Percentiles rank a stretch among this genome's conserved stretches.
These are phyloP conservation scores for Polypedilum pembai DNA, from an alignment of 1,140 invertebrate genomes.

Conservation along the genomic window DNA sequence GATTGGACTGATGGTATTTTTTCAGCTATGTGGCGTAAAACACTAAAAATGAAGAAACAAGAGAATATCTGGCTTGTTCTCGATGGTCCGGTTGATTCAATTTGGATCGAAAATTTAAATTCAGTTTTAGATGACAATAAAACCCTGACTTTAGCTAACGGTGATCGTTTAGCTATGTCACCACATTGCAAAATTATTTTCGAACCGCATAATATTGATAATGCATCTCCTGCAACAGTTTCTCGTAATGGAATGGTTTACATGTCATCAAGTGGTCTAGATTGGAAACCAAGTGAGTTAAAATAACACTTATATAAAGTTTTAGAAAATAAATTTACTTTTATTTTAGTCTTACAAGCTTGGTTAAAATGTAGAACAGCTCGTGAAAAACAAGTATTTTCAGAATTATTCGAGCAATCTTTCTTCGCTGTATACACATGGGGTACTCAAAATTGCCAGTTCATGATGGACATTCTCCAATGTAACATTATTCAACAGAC, in stretches of 20 bases:
- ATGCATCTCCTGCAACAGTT: conserved; percentile 91
- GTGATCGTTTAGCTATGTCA: conserved; percentile 86
- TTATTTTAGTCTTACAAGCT: conserved; percentile 50
- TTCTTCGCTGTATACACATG: conserved; percentile 72
- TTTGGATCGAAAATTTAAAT: conserved; percentile 97
- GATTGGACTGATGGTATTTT: conserved; percentile 99
- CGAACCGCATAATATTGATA: conserved; percentile 94
- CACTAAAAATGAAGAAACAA: conserved; percentile 77
- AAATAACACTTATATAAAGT: conserved; percentile 29
- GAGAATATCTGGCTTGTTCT: conserved; percentile 88
- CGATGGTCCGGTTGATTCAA: conserved; percentile 91
- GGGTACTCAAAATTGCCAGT: conserved; percentile 71
- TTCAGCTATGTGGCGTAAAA: conserved; percentile 91
- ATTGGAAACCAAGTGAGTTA: conserved; percentile 69
- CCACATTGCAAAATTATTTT: conserved; percentile 92
- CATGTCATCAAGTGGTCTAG: conserved; percentile 91
- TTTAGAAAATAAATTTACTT: conserved; percentile 14
- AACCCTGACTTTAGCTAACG: conserved; percentile 86
- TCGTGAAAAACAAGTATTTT: conserved; percentile 67
- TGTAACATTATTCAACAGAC: conserved; percentile 82
- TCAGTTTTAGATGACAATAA: conserved; percentile 94
- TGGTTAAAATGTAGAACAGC: conserved; percentile 73
- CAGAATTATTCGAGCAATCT: conserved; percentile 68
- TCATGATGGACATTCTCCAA: conserved; percentile 83
- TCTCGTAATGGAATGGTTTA: conserved; percentile 96